Evolutionary conservation across 2,797 vertebrate genomes (phyloP).

Genomic region (Pelobates cultripes): DNA sequence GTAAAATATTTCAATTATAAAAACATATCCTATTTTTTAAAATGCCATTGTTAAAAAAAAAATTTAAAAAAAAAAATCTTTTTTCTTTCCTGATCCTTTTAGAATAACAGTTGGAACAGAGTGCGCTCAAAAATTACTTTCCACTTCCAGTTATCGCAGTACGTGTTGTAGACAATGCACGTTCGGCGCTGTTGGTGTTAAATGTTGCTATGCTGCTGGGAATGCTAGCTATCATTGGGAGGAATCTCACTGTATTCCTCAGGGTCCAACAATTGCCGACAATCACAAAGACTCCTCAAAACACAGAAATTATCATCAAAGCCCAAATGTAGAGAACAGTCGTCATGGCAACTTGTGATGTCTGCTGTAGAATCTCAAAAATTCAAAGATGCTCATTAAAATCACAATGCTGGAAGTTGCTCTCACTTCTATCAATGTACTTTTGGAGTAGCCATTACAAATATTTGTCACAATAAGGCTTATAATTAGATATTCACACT

Average conservation of each 20-base stretch:
- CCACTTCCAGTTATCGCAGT: too few species aligned
- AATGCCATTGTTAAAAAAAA: too few species aligned
- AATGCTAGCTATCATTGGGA: conserved; percentile 11
- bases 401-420: conserved; percentile 60
- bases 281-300: conserved; percentile 56
- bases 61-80: too few species aligned
- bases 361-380: conserved; percentile 63
- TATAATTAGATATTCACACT: conserved; percentile 52
- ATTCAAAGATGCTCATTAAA: conserved; percentile 64
- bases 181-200: conserved; percentile 14
- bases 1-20: too few species aligned
- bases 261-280: conserved; percentile 55
- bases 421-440: neutral
- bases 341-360: conserved; percentile 71
- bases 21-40: too few species aligned
- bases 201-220: neutral
- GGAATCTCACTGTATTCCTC: conserved; percentile 34
- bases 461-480: conserved; percentile 28
- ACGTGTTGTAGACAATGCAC: neutral
- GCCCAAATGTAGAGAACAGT: conserved; percentile 57
- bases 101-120: too few species aligned
- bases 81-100: too few species aligned
- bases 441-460: conserved; percentile 23
- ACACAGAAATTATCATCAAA: conserved; percentile 45
- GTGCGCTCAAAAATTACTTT: too few species aligned